phyloP scores from a whole-genome alignment of 2,113 vertebrate genomes.

The Vireo altiloquus region DNA sequence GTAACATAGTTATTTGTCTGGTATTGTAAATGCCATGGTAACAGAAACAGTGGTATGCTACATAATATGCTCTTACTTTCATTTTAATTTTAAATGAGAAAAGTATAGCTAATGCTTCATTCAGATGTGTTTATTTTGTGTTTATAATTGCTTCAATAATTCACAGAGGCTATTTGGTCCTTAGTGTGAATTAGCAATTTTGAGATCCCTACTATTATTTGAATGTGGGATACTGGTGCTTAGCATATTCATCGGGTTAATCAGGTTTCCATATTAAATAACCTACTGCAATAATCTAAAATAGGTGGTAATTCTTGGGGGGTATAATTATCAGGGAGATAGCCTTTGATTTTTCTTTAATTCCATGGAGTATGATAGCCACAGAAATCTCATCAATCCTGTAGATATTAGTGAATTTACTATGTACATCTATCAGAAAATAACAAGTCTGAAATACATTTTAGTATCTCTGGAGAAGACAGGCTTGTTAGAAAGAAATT shows the following conservation, averaged over 20 bases:
- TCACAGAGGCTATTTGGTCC: not conserved
- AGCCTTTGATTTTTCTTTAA: not conserved
- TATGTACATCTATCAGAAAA: not conserved
- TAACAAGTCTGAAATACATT: not conserved
- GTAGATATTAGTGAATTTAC: not conserved
- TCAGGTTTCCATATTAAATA: not conserved
- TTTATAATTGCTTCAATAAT: not conserved
- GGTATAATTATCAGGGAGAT: not conserved
- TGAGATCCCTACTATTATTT: not conserved
- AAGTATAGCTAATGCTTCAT: not conserved
- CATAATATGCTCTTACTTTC: not conserved
- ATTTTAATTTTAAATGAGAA: not conserved
- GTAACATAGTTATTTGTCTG: not conserved
- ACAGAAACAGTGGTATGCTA: not conserved
- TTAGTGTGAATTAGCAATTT: not conserved
- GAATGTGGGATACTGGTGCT: not conserved
- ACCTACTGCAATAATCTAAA: not conserved
- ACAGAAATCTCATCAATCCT: not conserved
- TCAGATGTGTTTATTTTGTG: not conserved
- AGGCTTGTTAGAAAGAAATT: not conserved
- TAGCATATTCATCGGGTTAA: slow-evolving; percentile 6
- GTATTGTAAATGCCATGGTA: not conserved
- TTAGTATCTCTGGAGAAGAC: not conserved
- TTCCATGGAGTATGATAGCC: not conserved
- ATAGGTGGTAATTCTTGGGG: not conserved